A percentile compares a stretch with the other conserved stretches of the same genome.
Conservation (phyloP, 2,113 vertebrate species). For the Heterotis niloticus region DNA sequence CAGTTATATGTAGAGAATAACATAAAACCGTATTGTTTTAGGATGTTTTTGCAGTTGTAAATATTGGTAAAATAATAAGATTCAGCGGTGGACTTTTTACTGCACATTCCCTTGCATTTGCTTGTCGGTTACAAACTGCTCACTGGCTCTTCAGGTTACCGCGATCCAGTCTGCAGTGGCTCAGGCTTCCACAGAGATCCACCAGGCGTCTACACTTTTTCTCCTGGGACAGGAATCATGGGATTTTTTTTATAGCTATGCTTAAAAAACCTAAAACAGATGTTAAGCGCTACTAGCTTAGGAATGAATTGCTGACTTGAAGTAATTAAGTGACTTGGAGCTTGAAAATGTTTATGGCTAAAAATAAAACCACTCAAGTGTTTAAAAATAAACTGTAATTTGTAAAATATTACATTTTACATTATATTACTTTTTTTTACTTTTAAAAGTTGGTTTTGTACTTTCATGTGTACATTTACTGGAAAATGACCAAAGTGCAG, state of each 20-base stretch:
- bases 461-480: not conserved
- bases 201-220: constrained; percentile 58
- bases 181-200: constrained; percentile 56
- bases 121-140: constrained; percentile 33
- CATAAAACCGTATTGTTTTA: not conserved
- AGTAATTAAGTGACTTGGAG: constrained; percentile 65
- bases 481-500: not conserved
- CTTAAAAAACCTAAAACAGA: constrained; percentile 71
- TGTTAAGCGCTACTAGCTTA: constrained; percentile 68
- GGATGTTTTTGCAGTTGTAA: not conserved
- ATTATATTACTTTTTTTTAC: no score
- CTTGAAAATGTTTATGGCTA: not conserved
- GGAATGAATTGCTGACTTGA: constrained; percentile 68
- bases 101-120: constrained; percentile 7
- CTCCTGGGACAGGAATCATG: constrained; percentile 66
- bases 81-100: constrained; percentile 2
- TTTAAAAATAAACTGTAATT: not conserved
- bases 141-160: constrained; percentile 37
- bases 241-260: constrained; percentile 65
- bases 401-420: no score
- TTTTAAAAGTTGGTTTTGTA: not conserved
- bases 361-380: no score
- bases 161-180: constrained; percentile 39
- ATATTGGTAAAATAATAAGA: not conserved
- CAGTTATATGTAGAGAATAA: no score